Base-by-base conservation (phyloP, 1,140 invertebrate species). In the Drosophila kepulauana region DNA sequence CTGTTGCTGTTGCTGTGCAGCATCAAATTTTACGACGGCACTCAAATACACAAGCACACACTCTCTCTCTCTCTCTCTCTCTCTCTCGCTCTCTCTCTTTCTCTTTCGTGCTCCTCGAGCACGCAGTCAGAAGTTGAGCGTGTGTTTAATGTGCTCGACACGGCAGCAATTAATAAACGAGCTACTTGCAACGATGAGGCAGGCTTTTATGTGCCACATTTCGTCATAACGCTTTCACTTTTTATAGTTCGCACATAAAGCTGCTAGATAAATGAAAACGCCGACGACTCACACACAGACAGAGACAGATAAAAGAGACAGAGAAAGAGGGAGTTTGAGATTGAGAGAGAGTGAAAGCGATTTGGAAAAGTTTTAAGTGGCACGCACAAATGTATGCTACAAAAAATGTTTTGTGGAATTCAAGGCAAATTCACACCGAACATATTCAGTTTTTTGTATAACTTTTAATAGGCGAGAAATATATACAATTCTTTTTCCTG, bases 21-120 rank as follows among this genome's bases (percentile, higher is more conserved):
- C 82, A 81, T 86, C 75, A 87, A 86, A 79, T 86, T 86, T 86
- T 68, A 86, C 66, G 76, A 62, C 75, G 75, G 48, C 79, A 81
- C 82, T 81, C 75, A 78, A 77, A 75, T 74, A 69, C 69, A 77
- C 78, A 77, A 52, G 41, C 16, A 54, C 45, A 58, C 56, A 56
- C 45, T 64, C 59, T 45, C 41, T 15, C 25, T 11, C 41, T 15
- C 25, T 11, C 54, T 28, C 13, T 25, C 20, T 25, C 52, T 70
- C 59, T 3, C 20, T 20, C 20, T 20, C 20, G 0, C 20, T 35
- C 48, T 15, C 20, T 15, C 46, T 28, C 13, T 25, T 25, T 25
- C 20, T 25, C 20, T 25, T 25, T 25, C 20, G 20, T 25, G 20
- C 20, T 25, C 20, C 20, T 25, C 41, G n/a, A 5, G 28, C n/a